These are phyloP conservation scores for Camponotus vicinus DNA, from an alignment of 1,140 invertebrate genomes.

Conservation along the genomic window DNA sequence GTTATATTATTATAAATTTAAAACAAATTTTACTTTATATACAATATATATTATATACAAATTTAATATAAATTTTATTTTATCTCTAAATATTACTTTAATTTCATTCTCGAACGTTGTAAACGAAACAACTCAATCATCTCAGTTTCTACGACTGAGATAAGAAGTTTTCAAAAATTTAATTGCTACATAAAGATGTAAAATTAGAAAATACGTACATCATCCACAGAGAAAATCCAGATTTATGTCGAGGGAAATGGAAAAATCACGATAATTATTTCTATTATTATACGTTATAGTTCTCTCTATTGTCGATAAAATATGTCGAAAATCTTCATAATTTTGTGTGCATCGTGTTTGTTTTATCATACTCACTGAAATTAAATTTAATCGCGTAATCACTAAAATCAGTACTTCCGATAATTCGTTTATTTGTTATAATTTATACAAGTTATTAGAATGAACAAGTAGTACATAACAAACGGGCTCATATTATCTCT, in stretches of 20 bases:
- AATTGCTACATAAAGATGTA: not conserved
- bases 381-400: constrained; percentile 8
- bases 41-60: no score
- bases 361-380: not conserved
- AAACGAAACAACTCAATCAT: not conserved
- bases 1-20: no score
- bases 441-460: not conserved
- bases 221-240: not conserved
- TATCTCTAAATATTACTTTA: not conserved
- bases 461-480: not conserved
- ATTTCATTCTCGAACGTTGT: not conserved
- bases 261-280: not conserved
- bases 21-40: no score
- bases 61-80: no score
- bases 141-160: not conserved
- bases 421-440: not conserved
- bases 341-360: not conserved
- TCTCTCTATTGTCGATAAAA: not conserved
- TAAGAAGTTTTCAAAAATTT: constrained; percentile 25
- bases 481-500: not conserved
- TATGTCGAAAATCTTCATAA: not conserved
- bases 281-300: no score
- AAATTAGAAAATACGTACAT: not conserved
- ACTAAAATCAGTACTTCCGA: not conserved
- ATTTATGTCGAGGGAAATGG: not conserved